Evolutionary conservation across 2,113 vertebrate species (phyloP), one percentile per base, ranked within the genome.

Genomic region (Astur gentilis): DNA sequence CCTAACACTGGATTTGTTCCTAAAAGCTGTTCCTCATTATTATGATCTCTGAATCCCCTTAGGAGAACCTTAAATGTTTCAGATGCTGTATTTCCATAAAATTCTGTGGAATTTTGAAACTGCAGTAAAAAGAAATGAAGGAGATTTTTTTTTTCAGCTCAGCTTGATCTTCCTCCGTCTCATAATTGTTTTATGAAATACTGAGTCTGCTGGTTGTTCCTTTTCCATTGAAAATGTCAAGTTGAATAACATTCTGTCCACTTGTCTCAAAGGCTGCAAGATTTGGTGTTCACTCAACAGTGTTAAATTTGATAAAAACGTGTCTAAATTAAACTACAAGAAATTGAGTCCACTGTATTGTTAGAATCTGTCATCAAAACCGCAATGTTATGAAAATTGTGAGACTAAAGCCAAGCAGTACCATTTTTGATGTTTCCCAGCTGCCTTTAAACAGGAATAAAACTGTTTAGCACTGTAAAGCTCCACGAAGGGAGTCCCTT

Each of bases 401-500:
- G 58, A 79, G 40, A 52, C 70, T 69, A 8, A 84, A 84, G 81
- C 58, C 87, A 66, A 90, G 62, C 34, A 73, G 25, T 57, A 26
- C 49, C 3, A 6, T 22, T 19, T 85, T 79, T 87, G 42, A 60
- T 65, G 66, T 72, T 87, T 96, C 62, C 66, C 77, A 76, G 65
- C 81, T 93, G 82, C 57, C 44, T 96, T 95, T 87, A 89, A 87
- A 87, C 47, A 73, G 44, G 64, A 95, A 32, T 77, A 94, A 75
- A 93, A 71, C 23, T 67, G 36, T 82, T 95, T 40, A 69, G 70
- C 65, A 57, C 61, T 49, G 38, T 23, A 40, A 76, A 87, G 73
- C 6, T 4, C 25, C 13, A 31, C 3, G 4, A 82, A 78, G 60
- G 40, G 73, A 71, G 38, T 93, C 93, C 73, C 78, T 85, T 54